Percentiles rank a stretch among this genome's conserved stretches.
phyloP scores from a whole-genome alignment of 2,113 vertebrate species.

The Cryptoleucopteryx plumbea region DNA sequence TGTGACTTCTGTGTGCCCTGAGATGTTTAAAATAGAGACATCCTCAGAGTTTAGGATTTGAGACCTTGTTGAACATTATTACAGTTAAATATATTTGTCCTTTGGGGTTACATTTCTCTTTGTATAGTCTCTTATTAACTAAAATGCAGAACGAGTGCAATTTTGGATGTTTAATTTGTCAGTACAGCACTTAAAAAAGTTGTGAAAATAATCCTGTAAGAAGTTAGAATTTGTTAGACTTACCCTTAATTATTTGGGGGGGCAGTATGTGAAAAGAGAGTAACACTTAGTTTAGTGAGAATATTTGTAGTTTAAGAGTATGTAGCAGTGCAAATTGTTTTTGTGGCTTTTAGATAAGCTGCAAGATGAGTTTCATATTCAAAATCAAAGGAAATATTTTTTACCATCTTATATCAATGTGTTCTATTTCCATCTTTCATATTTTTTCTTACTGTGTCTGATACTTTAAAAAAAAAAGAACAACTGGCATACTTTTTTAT shows the following conservation, averaged over 20 bases:
- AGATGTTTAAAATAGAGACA: background rate
- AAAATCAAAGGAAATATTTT: background rate
- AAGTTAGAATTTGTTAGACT: background rate
- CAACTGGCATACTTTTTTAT: background rate
- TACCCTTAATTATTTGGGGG: background rate
- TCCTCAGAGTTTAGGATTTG: background rate
- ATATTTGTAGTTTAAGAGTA: background rate
- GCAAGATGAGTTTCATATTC: background rate
- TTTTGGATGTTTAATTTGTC: background rate
- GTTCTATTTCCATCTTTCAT: background rate
- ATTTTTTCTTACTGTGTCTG: background rate
- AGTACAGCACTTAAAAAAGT: background rate
- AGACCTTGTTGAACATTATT: slow-evolving; percentile 12
- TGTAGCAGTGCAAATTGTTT: background rate
- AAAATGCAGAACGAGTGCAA: background rate
- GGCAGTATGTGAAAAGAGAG: background rate
- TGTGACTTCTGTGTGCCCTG: background rate
- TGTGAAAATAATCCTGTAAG: background rate
- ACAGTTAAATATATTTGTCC: background rate
- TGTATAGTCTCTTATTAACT: background rate
- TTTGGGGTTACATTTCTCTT: background rate
- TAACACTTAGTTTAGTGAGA: background rate
- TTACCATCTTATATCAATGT: background rate
- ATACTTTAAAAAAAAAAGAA: background rate
- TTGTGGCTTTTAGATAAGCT: background rate